Percentiles rank a stretch among this genome's conserved stretches.
These are phyloP conservation scores for Amyelois transitella DNA, from an alignment of 1,140 invertebrate genomes.

Conservation along the genomic window DNA sequence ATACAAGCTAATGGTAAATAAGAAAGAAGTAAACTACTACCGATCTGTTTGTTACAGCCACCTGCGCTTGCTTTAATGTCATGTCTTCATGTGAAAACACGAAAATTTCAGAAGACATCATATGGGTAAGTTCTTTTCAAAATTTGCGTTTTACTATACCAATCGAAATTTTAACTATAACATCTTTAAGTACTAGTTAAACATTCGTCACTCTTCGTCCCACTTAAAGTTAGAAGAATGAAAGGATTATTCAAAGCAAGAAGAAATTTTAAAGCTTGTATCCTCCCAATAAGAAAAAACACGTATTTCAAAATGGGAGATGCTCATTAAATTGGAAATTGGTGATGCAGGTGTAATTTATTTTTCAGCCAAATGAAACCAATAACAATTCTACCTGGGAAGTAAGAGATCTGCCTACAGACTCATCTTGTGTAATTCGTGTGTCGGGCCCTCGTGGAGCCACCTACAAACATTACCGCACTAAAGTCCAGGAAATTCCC, in stretches of 20 bases:
- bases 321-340: neutral
- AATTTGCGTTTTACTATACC: neutral
- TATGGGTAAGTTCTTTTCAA: conserved; percentile 2
- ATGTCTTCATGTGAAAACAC: neutral
- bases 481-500: neutral
- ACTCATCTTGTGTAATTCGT: conserved; percentile 24
- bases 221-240: too few relatives aligned
- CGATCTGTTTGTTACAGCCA: neutral
- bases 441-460: conserved; percentile 16
- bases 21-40: too few relatives aligned
- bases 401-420: conserved; percentile 14
- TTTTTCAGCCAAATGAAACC: neutral
- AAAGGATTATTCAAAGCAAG: too few relatives aligned
- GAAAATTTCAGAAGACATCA: neutral
- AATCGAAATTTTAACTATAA: too few relatives aligned
- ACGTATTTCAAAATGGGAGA: too few relatives aligned
- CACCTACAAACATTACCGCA: neutral
- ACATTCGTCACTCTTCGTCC: too few relatives aligned
- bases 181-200: too few relatives aligned
- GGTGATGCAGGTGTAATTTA: neutral
- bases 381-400: neutral
- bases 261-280: too few relatives aligned
- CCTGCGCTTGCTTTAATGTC: neutral
- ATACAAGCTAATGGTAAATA: too few relatives aligned
- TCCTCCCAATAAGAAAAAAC: too few relatives aligned